phyloP scores from a whole-genome alignment of 2,113 vertebrate genomes.

The Microtus oregoni region DNA sequence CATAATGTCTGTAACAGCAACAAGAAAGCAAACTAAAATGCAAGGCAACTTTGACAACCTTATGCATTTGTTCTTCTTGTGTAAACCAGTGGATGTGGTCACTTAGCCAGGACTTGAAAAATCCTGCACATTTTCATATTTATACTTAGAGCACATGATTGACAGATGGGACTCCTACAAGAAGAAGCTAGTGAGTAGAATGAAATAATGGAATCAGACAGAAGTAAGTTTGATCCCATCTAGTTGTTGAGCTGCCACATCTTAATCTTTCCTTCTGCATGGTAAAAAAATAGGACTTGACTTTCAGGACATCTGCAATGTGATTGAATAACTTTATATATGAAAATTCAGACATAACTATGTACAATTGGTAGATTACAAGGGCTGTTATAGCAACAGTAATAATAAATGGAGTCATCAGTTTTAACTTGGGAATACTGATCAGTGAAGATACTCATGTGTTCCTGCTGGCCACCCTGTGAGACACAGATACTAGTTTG shows the following conservation, averaged over 20 bases:
- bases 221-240: background rate
- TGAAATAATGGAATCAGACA: background rate
- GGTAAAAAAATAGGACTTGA: background rate
- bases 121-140: background rate
- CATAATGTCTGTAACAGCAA: background rate
- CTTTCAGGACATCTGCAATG: background rate
- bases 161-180: background rate
- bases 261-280: background rate
- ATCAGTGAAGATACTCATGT: background rate
- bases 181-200: background rate
- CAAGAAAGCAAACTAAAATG: background rate
- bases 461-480: background rate
- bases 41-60: background rate
- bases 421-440: background rate
- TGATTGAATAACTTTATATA: background rate
- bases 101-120: background rate
- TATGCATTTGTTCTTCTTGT: background rate
- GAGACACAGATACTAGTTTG: background rate
- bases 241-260: background rate
- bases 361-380: background rate
- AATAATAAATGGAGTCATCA: background rate
- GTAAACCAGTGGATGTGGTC: background rate
- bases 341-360: background rate
- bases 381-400: background rate
- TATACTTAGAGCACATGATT: background rate